These are phyloP conservation scores for Desoria tigrina DNA, from an alignment of 2,888 invertebrate species.

Conservation along the genomic window DNA sequence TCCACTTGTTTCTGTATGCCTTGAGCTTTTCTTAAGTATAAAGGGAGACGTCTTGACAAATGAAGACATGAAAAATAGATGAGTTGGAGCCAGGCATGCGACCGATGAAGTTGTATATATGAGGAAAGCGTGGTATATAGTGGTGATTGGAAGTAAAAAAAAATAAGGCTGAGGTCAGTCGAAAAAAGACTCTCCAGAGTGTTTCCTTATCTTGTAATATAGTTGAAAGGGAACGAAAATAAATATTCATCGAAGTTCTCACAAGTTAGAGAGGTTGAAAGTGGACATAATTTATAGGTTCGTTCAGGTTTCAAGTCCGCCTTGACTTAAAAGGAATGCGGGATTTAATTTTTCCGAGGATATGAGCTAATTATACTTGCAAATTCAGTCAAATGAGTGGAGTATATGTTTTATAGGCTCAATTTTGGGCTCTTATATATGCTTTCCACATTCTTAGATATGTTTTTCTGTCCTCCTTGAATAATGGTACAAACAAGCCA, in stretches of 20 bases:
- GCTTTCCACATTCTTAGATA: background rate
- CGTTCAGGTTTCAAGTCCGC: conserved; percentile 21
- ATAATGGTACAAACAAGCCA: conserved; percentile 3
- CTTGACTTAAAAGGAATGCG: conserved; percentile 25
- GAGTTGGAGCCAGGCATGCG: background rate
- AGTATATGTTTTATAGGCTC: conserved; percentile 10
- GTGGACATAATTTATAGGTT: conserved; percentile 18
- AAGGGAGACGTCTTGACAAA: too few relatives aligned
- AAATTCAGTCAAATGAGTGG: conserved; percentile 44
- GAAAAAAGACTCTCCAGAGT: too few relatives aligned
- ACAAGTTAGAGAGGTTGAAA: too few relatives aligned
- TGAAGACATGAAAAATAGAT: too few relatives aligned
- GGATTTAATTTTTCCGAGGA: conserved; percentile 10
- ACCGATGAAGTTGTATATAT: background rate
- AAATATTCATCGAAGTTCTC: conserved; percentile 12
- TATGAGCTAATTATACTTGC: conserved; percentile 43
- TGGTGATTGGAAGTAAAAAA: too few relatives aligned
- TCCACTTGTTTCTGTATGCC: too few relatives aligned
- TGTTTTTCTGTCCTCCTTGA: background rate
- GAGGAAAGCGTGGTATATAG: background rate
- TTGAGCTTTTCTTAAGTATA: too few relatives aligned
- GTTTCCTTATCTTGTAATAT: background rate
- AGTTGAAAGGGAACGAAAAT: background rate
- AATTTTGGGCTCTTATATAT: too few relatives aligned
- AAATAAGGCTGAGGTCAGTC: too few relatives aligned